A percentile compares a stretch with the other conserved stretches of the same genome.
Conservation (phyloP, 2,113 vertebrate species). For the Anser cygnoides region DNA sequence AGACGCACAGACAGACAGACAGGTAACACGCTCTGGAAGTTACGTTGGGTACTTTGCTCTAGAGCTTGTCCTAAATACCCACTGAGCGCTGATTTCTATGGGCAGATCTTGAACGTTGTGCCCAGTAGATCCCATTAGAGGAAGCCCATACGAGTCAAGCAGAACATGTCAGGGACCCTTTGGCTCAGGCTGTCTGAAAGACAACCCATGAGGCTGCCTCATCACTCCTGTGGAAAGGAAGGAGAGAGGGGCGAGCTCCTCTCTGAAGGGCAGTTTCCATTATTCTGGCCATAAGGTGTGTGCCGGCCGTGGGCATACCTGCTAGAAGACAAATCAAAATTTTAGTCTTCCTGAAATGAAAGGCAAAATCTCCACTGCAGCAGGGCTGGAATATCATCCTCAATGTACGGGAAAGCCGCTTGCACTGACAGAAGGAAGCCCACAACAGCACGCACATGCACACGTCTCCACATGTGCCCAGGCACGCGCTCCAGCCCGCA, state of each 20-base stretch:
- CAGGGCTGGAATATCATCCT: not conserved
- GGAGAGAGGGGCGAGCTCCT: not conserved
- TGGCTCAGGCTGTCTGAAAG: not conserved
- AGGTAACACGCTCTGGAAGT: accelerated
- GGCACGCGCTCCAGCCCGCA: not conserved
- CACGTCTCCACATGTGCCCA: not conserved
- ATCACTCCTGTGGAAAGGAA: not conserved
- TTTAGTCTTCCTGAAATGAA: not conserved
- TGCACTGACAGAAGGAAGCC: not conserved
- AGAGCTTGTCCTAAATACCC: not conserved
- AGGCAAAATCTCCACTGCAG: not conserved
- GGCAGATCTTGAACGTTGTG: not conserved
- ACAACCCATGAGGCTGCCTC: not conserved
- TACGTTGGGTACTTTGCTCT: not conserved
- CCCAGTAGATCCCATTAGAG: accelerated
- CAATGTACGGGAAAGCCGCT: not conserved
- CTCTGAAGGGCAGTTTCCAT: not conserved
- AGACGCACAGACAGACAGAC: not conserved
- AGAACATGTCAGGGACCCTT: not conserved
- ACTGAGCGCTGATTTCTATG: not conserved
- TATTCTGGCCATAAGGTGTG: not conserved
- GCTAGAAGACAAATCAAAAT: not conserved
- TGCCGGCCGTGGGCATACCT: not conserved
- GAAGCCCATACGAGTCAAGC: not conserved
- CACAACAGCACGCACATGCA: not conserved